Evolutionary conservation across 2,113 vertebrate species (phyloP).

Genomic region (Nothobranchius kuhntae): DNA sequence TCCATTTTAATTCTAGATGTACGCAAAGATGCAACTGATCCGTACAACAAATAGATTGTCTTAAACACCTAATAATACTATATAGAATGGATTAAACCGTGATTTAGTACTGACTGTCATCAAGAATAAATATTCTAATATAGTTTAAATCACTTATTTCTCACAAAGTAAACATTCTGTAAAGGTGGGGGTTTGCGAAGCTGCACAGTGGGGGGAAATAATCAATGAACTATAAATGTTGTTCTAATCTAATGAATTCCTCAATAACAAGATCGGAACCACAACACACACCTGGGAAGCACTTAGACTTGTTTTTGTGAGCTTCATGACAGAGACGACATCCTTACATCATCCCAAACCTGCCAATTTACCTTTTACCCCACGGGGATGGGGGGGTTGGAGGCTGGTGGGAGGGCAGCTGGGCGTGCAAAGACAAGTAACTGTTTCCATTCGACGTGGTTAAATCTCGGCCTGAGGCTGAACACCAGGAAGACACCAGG

Average conservation of each 20-base stretch:
- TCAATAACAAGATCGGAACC: constrained; percentile 26
- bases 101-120: too few species aligned
- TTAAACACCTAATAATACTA: too few species aligned
- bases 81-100: too few species aligned
- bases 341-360: constrained; percentile 38
- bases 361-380: constrained; percentile 61
- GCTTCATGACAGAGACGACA: constrained; percentile 4
- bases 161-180: background rate
- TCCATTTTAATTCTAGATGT: too few species aligned
- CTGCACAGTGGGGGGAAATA: constrained; percentile 14
- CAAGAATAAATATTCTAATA: background rate
- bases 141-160: background rate
- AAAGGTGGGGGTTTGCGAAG: constrained; percentile 25
- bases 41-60: too few species aligned
- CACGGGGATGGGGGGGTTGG: constrained; percentile 13
- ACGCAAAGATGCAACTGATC: too few species aligned
- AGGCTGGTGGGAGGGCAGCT: constrained; percentile 29
- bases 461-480: constrained; percentile 49
- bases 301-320: constrained; percentile 56
- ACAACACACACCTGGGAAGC: constrained; percentile 38
- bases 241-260: constrained; percentile 50
- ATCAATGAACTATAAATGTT: constrained; percentile 18
- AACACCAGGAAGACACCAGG: constrained; percentile 50
- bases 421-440: constrained; percentile 75
- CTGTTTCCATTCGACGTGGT: constrained; percentile 64